Evolutionary conservation across 2,797 vertebrate genomes (phyloP), one percentile per base, ranked within the genome.

Genomic region (Macropus fuliginosus): DNA sequence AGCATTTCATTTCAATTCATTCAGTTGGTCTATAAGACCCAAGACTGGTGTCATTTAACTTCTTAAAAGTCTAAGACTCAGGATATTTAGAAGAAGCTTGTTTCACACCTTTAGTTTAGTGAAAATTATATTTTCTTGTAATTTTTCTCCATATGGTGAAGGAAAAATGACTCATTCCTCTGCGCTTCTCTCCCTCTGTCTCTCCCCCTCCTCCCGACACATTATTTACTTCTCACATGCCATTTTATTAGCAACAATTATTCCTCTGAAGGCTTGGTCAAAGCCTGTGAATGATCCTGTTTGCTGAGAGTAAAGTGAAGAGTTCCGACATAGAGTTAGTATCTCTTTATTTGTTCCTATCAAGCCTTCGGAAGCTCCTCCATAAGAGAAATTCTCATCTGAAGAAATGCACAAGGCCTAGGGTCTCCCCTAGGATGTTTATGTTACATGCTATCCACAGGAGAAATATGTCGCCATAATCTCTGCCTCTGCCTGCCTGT

Each of bases 331-430:
- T 59, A 1, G 52, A 89, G 54, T 81, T 95, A 50, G 5, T 31
- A 6, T 8, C 52, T 92, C 55, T 92, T 90, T 55, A n/a, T 0
- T 46, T 46, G n/a, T 55, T 93, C 95, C 66, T 57, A 50, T 21
- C 52, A 31, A 1, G 52, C 9, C 56, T 95, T 95, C 91, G 94
- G 93, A 62, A 57, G 57, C 90, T 95, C 92, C 90, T 92, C 5
- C 40, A 57, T 91, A 11, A 21, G 90, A 27, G 55, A 81, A n/a
- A 21, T 54, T 91, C 29, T 57, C 10, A 55, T 94, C 40, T 4
- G 27, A 87, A 27, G 74, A 46, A 81, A 81, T 81, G n/a, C 28
- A 18, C 4, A 40, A 24, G 66, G 40, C 34, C 40, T 52, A 91
- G 6, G 81, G 27, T 66, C 56, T 18, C 56, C 57, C 28, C 54